Evolutionary conservation across 2,113 vertebrate species (phyloP), one percentile per base, ranked within the genome.

Genomic region (Pelvicachromis taeniatus): DNA sequence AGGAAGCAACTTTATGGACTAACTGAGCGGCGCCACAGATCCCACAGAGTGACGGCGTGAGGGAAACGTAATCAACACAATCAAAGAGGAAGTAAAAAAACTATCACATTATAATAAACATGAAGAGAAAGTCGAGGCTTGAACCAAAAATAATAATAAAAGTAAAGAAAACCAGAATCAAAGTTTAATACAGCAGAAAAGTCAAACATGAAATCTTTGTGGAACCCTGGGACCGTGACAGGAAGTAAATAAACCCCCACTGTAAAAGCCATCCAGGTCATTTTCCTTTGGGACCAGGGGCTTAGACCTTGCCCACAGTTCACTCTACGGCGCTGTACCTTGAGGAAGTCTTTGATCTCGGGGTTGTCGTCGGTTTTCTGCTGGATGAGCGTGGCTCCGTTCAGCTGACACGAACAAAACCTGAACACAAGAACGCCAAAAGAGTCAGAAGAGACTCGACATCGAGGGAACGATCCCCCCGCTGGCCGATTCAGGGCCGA

Each of bases 401-500:
- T 99, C 89, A 99, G 97, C 94, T 99, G 99, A 90, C 98, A 99
- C 85, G 98, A 99, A 85, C 99, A 99, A 95, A 99, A 99, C 38
- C 94, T 95, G 79, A 42, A n/a, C 59, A 50, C 3, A 50, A 7
- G 50, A 29, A 33, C 8, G 9, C 0, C 63, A 1, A 8, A n/a
- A 0, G 9, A 26, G 21, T 16, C 31, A 19, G 1, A 45, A 14
- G 61, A 48, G 17, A n/a, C 6, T 9, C 3, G 4, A 3, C 9
- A 0, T 52, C 9, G 13, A 6, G 73, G 5, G 65, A 19, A 7
- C 3, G 14, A 45, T 13, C 7, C 4, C 5, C 2, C 31, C 0
- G 1, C 21, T 3, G 45, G 2, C 2, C 2, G 21, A 48, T 0
- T 5, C 2, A 2, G 29, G 19, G 4, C 4, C 0, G 6, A 45